Evolutionary conservation across 2,888 invertebrate genomes (phyloP).

Genomic region (Pasiphila rectangulata): DNA sequence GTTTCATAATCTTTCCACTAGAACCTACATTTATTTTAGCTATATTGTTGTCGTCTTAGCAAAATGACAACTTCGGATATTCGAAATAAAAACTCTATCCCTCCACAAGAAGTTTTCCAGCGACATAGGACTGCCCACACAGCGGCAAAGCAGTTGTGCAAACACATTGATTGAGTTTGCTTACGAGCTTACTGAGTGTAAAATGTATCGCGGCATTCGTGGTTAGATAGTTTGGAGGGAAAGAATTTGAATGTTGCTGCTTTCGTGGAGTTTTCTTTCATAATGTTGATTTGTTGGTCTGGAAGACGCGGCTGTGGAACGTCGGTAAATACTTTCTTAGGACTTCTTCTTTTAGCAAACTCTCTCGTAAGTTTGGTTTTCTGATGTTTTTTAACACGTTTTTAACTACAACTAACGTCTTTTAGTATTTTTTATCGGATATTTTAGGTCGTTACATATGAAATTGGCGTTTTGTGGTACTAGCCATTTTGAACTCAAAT

Average conservation of each 20-base stretch:
- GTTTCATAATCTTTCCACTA: too few species aligned
- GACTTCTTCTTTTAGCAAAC: neutral
- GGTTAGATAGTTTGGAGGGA: slow-evolving; percentile 17
- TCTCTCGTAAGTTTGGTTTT: neutral
- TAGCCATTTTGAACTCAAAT: too few species aligned
- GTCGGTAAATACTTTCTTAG: too few species aligned
- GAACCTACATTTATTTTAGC: too few species aligned
- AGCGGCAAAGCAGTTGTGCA: slow-evolving; percentile 24
- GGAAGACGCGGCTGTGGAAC: neutral
- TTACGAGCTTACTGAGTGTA: slow-evolving; percentile 24
- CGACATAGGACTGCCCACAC: slow-evolving; percentile 1
- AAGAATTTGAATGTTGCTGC: slow-evolving; percentile 16
- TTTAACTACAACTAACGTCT: too few species aligned
- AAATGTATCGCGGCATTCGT: slow-evolving; percentile 20
- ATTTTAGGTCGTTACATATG: too few species aligned
- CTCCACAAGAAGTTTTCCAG: neutral
- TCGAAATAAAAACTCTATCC: slow-evolving; percentile 1
- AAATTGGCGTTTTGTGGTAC: too few species aligned
- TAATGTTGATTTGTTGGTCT: neutral
- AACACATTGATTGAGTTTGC: slow-evolving; percentile 33
- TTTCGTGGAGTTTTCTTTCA: neutral
- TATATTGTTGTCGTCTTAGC: too few species aligned
- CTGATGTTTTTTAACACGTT: too few species aligned
- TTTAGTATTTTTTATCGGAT: too few species aligned
- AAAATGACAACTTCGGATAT: too few species aligned